Conservation (phyloP, 2,797 vertebrate genomes). For the Paratrypauchen microcephalus region DNA sequence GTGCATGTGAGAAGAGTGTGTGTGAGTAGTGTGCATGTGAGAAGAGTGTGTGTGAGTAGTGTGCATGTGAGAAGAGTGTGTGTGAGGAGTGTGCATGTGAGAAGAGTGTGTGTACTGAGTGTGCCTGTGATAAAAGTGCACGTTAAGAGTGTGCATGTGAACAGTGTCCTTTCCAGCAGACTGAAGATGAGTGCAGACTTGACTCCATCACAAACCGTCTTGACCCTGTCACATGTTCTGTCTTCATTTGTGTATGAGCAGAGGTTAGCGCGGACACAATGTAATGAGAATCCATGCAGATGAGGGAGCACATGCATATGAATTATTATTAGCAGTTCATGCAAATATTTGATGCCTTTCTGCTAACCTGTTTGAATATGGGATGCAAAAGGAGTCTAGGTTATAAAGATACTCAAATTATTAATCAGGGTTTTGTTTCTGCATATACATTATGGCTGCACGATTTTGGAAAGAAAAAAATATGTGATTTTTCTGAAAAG, state of each 20-base stretch:
- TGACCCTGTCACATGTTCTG: slow-evolving; percentile 17
- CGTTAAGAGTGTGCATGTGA: background rate
- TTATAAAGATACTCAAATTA: background rate
- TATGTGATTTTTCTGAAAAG: too few relatives aligned
- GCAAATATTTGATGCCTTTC: too few relatives aligned
- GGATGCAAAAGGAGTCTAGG: background rate
- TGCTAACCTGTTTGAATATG: background rate
- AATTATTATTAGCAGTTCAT: background rate
- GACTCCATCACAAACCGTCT: slow-evolving; percentile 55
- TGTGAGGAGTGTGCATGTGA: background rate
- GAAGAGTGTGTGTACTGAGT: background rate
- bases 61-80: background rate
- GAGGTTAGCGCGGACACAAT: background rate
- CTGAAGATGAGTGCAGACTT: slow-evolving; percentile 51
- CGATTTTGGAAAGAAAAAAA: too few relatives aligned
- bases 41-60: background rate
- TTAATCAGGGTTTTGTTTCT: too few relatives aligned
- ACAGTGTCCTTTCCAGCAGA: slow-evolving; percentile 47
- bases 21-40: too few relatives aligned
- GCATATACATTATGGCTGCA: too few relatives aligned
- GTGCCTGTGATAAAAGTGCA: too few relatives aligned
- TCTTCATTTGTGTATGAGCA: background rate
- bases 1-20: too few relatives aligned
- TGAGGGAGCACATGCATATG: background rate
- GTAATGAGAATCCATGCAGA: slow-evolving; percentile 2